Conservation (phyloP, 2,797 vertebrate species). For the Discoglossus pictus region DNA sequence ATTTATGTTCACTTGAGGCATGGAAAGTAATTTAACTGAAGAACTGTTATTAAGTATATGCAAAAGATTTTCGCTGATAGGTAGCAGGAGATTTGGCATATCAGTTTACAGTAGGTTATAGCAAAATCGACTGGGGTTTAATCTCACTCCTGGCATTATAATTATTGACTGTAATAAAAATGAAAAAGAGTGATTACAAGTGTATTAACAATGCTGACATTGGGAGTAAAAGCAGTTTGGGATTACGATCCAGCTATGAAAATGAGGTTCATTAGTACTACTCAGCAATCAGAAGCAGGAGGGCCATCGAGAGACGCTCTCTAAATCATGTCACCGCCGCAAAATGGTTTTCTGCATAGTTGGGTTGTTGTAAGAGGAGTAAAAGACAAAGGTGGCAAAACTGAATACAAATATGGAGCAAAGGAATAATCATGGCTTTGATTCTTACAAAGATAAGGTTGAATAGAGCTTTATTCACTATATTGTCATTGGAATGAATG, state of each 20-base stretch:
- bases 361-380: no score
- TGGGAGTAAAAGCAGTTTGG: conserved; percentile 12
- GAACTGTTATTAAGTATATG: no score
- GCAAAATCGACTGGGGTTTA: background rate
- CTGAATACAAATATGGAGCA: no score
- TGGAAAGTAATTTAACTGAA: no score
- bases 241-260: conserved; percentile 28
- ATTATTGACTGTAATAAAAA: conserved; percentile 37
- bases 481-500: no score
- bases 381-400: no score
- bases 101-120: conserved; percentile 27
- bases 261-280: conserved; percentile 38
- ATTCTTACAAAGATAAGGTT: no score
- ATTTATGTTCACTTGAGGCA: no score
- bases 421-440: no score
- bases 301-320: background rate
- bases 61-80: background rate
- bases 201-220: conserved; percentile 30
- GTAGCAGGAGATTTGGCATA: conserved; percentile 1
- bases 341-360: no score
- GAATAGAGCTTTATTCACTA: no score
- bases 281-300: conserved; percentile 13
- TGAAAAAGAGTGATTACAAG: conserved; percentile 17
- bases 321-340: no score
- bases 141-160: conserved; percentile 29